A percentile compares a stretch with the other conserved stretches of the same genome.
Evolutionary conservation across 2,797 vertebrate genomes (phyloP).

Genomic region (Falco peregrinus): DNA sequence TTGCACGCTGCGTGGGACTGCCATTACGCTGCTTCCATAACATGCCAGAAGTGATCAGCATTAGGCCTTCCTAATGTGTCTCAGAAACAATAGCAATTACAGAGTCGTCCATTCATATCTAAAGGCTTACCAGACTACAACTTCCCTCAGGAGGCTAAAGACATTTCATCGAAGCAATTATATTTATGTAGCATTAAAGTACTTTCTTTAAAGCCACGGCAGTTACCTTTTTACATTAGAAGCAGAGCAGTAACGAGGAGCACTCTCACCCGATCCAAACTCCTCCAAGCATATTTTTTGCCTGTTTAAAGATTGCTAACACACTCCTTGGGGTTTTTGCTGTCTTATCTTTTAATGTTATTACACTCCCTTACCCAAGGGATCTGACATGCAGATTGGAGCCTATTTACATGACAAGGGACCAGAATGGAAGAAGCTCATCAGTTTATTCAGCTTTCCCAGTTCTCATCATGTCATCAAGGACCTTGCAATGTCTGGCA

Average conservation of each 20-base stretch:
- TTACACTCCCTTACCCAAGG: constrained; percentile 6
- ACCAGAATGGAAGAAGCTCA: constrained; percentile 34
- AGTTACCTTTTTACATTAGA: not conserved
- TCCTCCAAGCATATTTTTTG: constrained; percentile 4
- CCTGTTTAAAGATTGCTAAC: constrained; percentile 24
- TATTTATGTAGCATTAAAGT: constrained; percentile 60
- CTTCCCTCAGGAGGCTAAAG: constrained; percentile 67
- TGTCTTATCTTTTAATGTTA: constrained; percentile 17
- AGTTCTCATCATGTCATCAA: constrained; percentile 42
- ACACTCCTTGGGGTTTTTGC: not conserved
- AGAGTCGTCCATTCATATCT: constrained; percentile 60
- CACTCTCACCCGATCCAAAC: not conserved
- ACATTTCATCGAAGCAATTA: constrained; percentile 68
- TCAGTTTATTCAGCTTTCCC: constrained; percentile 35
- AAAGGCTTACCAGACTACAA: constrained; percentile 56
- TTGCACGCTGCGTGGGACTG: not conserved
- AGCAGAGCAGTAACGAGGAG: not conserved
- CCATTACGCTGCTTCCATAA: not conserved
- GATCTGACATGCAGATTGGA: constrained; percentile 35
- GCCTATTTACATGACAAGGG: constrained; percentile 59
- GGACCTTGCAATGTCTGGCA: constrained; percentile 46
- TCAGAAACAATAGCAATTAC: constrained; percentile 65
- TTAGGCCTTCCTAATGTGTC: constrained; percentile 41
- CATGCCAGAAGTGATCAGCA: constrained; percentile 50
- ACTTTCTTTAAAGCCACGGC: not conserved